A percentile compares a stretch with the other conserved stretches of the same genome.
phyloP scores from a whole-genome alignment of 1,140 invertebrate species.

The Leptopilina boulardi region DNA sequence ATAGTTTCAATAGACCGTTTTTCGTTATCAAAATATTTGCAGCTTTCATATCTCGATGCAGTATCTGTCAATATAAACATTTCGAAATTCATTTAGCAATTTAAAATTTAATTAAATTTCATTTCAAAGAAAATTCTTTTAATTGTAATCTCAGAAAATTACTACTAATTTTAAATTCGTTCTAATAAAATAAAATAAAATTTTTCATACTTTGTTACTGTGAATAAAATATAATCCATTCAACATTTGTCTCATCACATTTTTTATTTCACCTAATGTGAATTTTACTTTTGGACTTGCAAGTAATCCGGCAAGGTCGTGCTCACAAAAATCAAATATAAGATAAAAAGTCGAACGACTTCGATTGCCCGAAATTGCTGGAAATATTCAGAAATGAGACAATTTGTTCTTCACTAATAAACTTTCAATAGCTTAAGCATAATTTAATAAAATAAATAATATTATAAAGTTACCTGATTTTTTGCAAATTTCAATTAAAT shows the following conservation, averaged over 20 bases:
- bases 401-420: too few species aligned
- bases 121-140: too few species aligned
- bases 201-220: conserved; percentile 72
- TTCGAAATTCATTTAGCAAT: neutral
- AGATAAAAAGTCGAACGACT: conserved; percentile 97
- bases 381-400: conserved; percentile 53
- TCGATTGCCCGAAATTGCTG: conserved; percentile 89
- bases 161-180: too few species aligned
- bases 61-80: conserved; percentile 77
- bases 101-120: too few species aligned
- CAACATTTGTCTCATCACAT: conserved; percentile 97
- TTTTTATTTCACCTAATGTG: conserved; percentile 97
- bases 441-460: conserved; percentile 16
- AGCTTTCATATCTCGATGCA: conserved; percentile 99
- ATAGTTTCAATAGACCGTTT: conserved; percentile 94
- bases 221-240: conserved; percentile 99
- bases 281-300: conserved; percentile 98
- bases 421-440: too few species aligned
- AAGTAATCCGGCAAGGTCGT: conserved; percentile 97
- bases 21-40: conserved; percentile 99
- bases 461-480: conserved; percentile 81
- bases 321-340: conserved; percentile 99
- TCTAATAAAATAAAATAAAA: conserved; percentile 38
- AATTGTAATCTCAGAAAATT: conserved; percentile 1
- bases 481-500: conserved; percentile 97